A percentile compares a stretch with the other conserved stretches of the same genome.
phyloP scores from a whole-genome alignment of 2,113 vertebrate genomes.

The Ophthalmolycus amberensis region DNA sequence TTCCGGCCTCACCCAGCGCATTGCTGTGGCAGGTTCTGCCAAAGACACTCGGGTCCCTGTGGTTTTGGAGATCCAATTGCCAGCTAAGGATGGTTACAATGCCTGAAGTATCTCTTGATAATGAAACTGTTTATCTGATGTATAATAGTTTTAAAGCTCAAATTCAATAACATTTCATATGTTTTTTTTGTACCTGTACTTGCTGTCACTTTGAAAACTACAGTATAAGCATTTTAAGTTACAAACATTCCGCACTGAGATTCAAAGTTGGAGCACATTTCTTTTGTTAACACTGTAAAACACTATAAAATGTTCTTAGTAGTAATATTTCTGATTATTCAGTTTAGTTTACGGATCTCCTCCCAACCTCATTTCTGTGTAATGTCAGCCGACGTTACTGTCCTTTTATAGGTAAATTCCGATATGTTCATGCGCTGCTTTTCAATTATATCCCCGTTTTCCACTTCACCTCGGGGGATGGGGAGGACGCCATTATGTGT shows the following conservation, averaged over 20 bases:
- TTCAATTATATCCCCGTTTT: constrained; percentile 66
- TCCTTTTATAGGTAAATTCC: constrained; percentile 29
- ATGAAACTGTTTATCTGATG: background rate
- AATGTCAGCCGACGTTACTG: constrained; percentile 12
- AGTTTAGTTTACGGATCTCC: constrained; percentile 5
- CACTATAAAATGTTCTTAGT: background rate
- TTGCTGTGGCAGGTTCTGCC: background rate
- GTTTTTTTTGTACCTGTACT: background rate
- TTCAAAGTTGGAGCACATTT: background rate
- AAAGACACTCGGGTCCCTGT: background rate
- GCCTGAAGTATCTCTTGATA: background rate
- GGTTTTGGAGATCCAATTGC: background rate
- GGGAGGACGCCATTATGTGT: constrained; percentile 66
- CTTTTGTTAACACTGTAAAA: background rate
- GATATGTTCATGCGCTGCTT: constrained; percentile 41
- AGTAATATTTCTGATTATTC: constrained; percentile 14
- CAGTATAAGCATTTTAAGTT: background rate
- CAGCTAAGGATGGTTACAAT: background rate
- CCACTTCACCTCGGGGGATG: constrained; percentile 52
- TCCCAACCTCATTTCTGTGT: constrained; percentile 2
- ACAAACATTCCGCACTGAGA: background rate
- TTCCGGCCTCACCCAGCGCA: background rate
- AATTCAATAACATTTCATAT: background rate
- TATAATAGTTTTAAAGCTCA: background rate
- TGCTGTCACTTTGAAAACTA: constrained; percentile 4